Evolutionary conservation across 2,888 invertebrate genomes (phyloP).

Genomic region (Dascillus cervinus): DNA sequence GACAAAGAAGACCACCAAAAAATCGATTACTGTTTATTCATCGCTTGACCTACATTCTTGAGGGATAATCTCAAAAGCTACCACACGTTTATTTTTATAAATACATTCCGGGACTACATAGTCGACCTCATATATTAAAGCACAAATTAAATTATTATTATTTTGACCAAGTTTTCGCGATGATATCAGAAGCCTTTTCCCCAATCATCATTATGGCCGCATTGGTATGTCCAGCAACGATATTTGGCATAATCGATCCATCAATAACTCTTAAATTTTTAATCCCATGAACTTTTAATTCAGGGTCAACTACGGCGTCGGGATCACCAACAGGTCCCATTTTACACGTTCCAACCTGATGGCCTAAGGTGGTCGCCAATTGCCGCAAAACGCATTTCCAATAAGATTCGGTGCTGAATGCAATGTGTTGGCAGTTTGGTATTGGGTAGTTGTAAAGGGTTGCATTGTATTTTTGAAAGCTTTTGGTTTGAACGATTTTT

Average conservation of each 20-base stretch:
- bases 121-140: too few relatives aligned
- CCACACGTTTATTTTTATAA: too few relatives aligned
- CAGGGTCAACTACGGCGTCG: constrained; percentile 44
- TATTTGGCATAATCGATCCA: constrained; percentile 50
- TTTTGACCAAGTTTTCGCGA: constrained; percentile 41
- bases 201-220: constrained; percentile 52
- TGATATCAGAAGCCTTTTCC: constrained; percentile 51
- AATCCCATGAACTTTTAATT: constrained; percentile 47
- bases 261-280: constrained; percentile 49
- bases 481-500: constrained; percentile 44
- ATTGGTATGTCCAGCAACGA: constrained; percentile 51
- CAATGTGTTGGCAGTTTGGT: constrained; percentile 57
- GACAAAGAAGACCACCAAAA: too few relatives aligned
- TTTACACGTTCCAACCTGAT: constrained; percentile 51
- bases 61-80: too few relatives aligned
- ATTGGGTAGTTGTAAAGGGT: constrained; percentile 51
- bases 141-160: neutral
- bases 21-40: too few relatives aligned
- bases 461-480: constrained; percentile 48
- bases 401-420: constrained; percentile 59
- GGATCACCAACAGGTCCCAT: constrained; percentile 41
- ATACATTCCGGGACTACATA: too few relatives aligned
- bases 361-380: constrained; percentile 64
- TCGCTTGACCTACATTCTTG: too few relatives aligned
- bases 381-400: constrained; percentile 68